These are phyloP conservation scores for Resseliella maxima DNA, from an alignment of 2,888 invertebrate genomes.

Conservation along the genomic window DNA sequence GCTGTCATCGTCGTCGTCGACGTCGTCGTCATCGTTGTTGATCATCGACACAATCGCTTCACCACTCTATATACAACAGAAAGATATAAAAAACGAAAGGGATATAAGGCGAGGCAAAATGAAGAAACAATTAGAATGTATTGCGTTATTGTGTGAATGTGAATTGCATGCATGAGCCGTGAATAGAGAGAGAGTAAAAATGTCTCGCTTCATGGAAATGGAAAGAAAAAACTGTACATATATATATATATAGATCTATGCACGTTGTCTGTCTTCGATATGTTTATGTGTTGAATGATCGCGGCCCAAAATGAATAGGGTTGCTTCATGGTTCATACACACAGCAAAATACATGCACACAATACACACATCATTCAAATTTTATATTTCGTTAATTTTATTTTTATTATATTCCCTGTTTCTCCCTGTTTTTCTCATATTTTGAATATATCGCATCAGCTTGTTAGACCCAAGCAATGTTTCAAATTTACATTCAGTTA, in stretches of 20 bases:
- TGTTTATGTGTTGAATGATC: too few relatives aligned
- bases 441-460: neutral
- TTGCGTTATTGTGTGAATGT: conserved; percentile 1
- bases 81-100: neutral
- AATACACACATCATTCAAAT: conserved; percentile 10
- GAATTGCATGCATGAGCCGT: neutral
- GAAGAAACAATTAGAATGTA: conserved; percentile 8
- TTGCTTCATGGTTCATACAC: neutral
- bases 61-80: neutral
- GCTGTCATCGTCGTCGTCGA: neutral
- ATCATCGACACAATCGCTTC: neutral
- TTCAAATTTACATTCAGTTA: neutral
- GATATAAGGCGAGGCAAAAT: neutral
- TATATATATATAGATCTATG: neutral
- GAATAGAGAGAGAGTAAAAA: neutral
- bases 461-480: conserved; percentile 15
- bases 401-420: conserved; percentile 27
- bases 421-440: neutral
- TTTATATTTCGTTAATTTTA: conserved; percentile 28
- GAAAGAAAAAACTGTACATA: neutral
- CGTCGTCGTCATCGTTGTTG: neutral
- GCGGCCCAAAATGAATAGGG: neutral
- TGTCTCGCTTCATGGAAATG: conserved; percentile 12
- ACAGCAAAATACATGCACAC: neutral
- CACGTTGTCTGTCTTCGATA: neutral